A percentile compares a stretch with the other conserved stretches of the same genome.
Evolutionary conservation across 2,888 invertebrate species (phyloP).

Genomic region (Diogma glabrata): DNA sequence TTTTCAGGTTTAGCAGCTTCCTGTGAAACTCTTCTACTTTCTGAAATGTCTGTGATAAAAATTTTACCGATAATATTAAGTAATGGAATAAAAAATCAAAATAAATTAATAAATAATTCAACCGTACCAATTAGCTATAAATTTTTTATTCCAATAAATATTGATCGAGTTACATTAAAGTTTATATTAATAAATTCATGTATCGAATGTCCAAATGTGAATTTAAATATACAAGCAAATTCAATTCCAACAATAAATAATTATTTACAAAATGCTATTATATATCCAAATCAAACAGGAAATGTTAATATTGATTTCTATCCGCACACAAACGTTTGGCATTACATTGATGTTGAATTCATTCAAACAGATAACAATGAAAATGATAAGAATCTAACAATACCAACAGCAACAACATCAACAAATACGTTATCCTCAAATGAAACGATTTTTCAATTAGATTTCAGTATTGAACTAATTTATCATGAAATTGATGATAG

Average conservation of each 20-base stretch:
- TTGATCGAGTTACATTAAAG: slow-evolving; percentile 29
- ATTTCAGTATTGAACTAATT: slow-evolving; percentile 29
- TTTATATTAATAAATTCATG: slow-evolving; percentile 34
- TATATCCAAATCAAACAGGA: slow-evolving; percentile 37
- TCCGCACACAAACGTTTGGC: slow-evolving; percentile 47
- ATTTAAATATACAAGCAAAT: slow-evolving; percentile 41
- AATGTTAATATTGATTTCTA: slow-evolving; percentile 39
- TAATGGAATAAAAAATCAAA: slow-evolving; percentile 28
- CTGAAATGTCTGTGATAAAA: slow-evolving; percentile 48
- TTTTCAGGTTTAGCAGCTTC: slow-evolving; percentile 54
- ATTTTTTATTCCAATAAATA: slow-evolving; percentile 39
- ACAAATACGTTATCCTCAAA: neutral
- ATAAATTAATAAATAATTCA: slow-evolving; percentile 29
- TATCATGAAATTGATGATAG: slow-evolving; percentile 35
- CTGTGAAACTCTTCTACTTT: slow-evolving; percentile 51
- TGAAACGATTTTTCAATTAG: slow-evolving; percentile 7
- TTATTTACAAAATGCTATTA: slow-evolving; percentile 38
- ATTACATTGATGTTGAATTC: slow-evolving; percentile 42
- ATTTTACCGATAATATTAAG: slow-evolving; percentile 32
- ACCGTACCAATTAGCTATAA: slow-evolving; percentile 34
- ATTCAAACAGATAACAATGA: slow-evolving; percentile 16
- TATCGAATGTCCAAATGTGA: slow-evolving; percentile 36
- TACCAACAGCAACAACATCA: slow-evolving; percentile 12
- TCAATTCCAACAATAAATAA: slow-evolving; percentile 42
- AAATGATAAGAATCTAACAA: neutral